Evolutionary conservation across 2,113 vertebrate species (phyloP), one percentile per base, ranked within the genome.

Genomic region (Artemisiospiza belli): DNA sequence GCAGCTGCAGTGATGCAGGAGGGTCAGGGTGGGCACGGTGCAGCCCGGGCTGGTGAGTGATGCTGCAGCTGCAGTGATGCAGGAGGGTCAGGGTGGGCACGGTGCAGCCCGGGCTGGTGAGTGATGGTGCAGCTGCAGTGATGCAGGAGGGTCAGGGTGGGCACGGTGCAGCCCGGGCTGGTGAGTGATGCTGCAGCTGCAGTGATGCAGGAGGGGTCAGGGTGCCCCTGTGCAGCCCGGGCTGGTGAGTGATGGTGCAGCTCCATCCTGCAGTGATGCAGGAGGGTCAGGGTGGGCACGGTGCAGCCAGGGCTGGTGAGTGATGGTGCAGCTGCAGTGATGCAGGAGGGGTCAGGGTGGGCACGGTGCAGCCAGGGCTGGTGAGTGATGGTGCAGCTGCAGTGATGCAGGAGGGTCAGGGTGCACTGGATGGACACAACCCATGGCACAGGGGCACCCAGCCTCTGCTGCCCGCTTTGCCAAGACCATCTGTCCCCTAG

Each of bases 231-330:
- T 92, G 76, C 98, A 83, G 69, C 97, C 98, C 0, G 92, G 96
- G 78, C 97, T 99, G 96, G 99, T 99, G 97, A 96, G 89, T 73
- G 55, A 9, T 4, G 24, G 24, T 41, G 41, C 39, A n/a, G n/a
- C n/a, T n/a, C n/a, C n/a, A n/a, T n/a, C n/a, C n/a, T n/a, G n/a
- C n/a, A n/a, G n/a, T n/a, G n/a, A n/a, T n/a, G n/a, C 66, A 47
- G 62, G 22, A 4, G 31, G 47, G 4, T 4, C 24, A 8, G 33
- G 66, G 44, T 46, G 21, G 10, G 10, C 37, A n/a, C 37, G 10
- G 24, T 92, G 76, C 98, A 83, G 70, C 97, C 98, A 0, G 92
- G 96, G 78, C 97, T 99, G 96, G 20, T 46, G 44, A 46, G 44
- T 9, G 49, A 15, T 27, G 19, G 9, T 41, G 41, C 41, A 41